A percentile compares a stretch with the other conserved stretches of the same genome.
Evolutionary conservation across 2,113 vertebrate genomes (phyloP).

Genomic region (Hiodon tergisus): DNA sequence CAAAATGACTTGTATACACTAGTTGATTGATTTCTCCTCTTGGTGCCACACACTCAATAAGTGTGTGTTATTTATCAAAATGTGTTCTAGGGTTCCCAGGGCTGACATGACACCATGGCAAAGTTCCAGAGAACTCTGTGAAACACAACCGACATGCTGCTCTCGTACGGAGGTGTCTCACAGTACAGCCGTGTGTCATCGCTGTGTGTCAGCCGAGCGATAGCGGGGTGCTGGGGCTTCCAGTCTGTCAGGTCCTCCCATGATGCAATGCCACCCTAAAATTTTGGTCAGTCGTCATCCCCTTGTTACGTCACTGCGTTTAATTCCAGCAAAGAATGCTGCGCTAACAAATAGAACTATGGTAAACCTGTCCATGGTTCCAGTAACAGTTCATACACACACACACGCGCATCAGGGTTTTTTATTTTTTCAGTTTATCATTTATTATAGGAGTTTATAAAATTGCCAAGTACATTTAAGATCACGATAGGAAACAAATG

Average conservation of each 20-base stretch:
- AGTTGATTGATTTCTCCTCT: background rate
- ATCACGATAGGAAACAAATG: constrained; percentile 65
- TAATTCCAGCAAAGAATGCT: background rate
- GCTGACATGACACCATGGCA: constrained; percentile 31
- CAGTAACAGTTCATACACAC: background rate
- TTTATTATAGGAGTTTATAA: constrained; percentile 82
- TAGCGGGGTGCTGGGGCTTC: no score
- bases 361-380: background rate
- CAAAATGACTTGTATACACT: constrained; percentile 10
- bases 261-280: no score
- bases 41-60: constrained; percentile 5
- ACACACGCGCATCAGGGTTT: background rate
- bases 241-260: no score
- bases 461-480: constrained; percentile 75
- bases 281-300: no score
- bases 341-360: background rate
- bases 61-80: constrained; percentile 24
- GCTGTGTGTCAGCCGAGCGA: no score
- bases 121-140: constrained; percentile 13
- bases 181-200: no score
- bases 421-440: constrained; percentile 55
- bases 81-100: constrained; percentile 31
- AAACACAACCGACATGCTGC: background rate
- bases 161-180: no score
- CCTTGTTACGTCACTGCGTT: background rate